phyloP scores from a whole-genome alignment of 2,888 invertebrate genomes.

The Suillia variegata region DNA sequence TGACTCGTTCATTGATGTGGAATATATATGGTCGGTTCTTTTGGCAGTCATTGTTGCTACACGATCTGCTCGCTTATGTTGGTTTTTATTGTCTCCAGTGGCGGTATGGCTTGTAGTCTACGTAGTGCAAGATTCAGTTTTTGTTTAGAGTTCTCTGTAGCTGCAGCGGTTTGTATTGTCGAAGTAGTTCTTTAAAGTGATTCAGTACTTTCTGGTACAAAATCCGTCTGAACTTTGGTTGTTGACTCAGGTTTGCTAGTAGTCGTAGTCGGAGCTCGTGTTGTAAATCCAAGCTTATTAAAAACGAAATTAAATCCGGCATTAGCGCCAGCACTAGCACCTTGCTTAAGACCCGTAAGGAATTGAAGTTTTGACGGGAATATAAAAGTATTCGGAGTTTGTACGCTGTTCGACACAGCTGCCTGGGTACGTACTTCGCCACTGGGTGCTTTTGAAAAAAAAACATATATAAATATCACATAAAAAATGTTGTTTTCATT shows the following conservation, averaged over 20 bases:
- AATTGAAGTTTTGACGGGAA: conserved; percentile 20
- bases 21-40: too few relatives aligned
- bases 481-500: too few relatives aligned
- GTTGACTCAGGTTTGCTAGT: neutral
- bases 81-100: too few relatives aligned
- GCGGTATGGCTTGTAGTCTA: too few relatives aligned
- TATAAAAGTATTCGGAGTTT: conserved; percentile 7
- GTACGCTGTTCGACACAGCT: neutral
- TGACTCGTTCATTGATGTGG: too few relatives aligned
- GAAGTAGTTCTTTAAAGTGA: neutral
- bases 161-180: neutral
- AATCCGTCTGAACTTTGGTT: conserved; percentile 7
- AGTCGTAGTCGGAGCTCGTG: conserved; percentile 3
- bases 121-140: neutral
- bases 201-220: conserved; percentile 7
- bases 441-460: conserved; percentile 18
- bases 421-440: neutral
- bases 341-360: conserved; percentile 12
- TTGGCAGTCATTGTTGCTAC: too few relatives aligned
- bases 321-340: neutral
- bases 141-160: neutral
- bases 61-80: too few relatives aligned
- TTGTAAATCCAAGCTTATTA: neutral
- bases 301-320: conserved; percentile 13
- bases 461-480: too few relatives aligned